Base-by-base conservation (phyloP, 2,797 vertebrate genomes). In the Micromesistius poutassou region DNA sequence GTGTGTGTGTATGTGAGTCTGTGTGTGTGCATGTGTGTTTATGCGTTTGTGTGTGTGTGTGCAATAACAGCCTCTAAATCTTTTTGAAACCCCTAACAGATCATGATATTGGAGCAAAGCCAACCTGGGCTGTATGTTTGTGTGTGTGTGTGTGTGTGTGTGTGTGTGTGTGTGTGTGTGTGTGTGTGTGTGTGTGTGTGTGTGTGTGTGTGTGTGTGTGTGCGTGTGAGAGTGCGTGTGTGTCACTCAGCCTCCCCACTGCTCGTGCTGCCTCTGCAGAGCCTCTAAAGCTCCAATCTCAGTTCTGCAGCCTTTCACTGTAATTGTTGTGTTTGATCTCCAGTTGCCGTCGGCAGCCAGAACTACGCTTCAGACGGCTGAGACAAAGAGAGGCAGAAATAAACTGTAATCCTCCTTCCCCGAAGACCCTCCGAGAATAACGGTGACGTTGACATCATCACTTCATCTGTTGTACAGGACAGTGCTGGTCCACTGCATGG, bases 401-500 rank as follows among this genome's bases (percentile, higher is more conserved):
- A 77, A 62, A 80, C 46, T 76, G 33, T 31, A 71, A 77, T 74
- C 70, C 80, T 68, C 80, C 72, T 73, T 74, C 50, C 28, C n/a
- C 74, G 33, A 74, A 55, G 73, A 14, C 38, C 33, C 10, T 0
- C 16, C n/a, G n/a, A 36, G 38, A 50, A 35, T 38, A 30, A 38
- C 40, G 14, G 4, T 66, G 16, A 30, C 30, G 33, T 46, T 71
- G 35, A 42, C 30, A 73, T 4, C 74, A 77, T 38, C 25, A 78
- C 30, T 75, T 25, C 0, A 72, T 74, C 38, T 78, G 3, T 50
- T 4, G 46, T 3, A n/a, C 50, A 62, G n/a, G 50, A 62, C 50
- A 25, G 42, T 75, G 12, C 42, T 40, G 30, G 38, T 42, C 19
- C 46, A 4, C 13, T 25, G 16, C 38, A 3, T 40, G 73, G 0